Percentiles rank a stretch among this genome's conserved stretches.
phyloP scores from a whole-genome alignment of 2,888 invertebrate genomes.

The Iselma pallidipennis region DNA sequence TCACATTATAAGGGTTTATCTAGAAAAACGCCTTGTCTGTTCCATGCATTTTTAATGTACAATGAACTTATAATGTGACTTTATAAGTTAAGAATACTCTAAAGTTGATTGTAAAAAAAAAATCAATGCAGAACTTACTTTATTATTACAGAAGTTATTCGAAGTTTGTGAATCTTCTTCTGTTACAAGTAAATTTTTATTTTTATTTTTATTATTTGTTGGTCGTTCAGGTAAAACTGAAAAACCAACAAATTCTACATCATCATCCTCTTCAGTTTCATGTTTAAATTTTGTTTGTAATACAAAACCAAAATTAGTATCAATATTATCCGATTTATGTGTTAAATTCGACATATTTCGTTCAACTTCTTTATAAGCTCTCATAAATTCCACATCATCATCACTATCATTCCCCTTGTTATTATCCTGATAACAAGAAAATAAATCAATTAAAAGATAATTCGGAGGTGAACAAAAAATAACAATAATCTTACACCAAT shows the following conservation, averaged over 20 bases:
- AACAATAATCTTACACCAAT: constrained; percentile 6
- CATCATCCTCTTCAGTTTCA: constrained; percentile 33
- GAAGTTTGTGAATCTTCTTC: background rate
- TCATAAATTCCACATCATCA: constrained; percentile 23
- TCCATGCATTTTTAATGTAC: too few species aligned
- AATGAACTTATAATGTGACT: too few species aligned
- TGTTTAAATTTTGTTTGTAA: constrained; percentile 13
- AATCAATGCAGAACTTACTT: background rate
- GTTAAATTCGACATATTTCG: constrained; percentile 7
- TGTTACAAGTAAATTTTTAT: background rate
- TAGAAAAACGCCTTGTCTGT: too few species aligned
- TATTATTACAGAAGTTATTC: background rate
- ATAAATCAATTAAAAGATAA: constrained; percentile 6
- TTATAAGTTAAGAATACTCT: background rate
- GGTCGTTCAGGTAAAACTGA: background rate
- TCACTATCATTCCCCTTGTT: constrained; percentile 28
- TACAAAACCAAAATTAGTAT: constrained; percentile 19
- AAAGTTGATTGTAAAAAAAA: background rate
- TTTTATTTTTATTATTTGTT: too few species aligned
- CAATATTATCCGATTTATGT: constrained; percentile 3
- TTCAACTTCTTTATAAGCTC: constrained; percentile 16
- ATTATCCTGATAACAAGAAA: constrained; percentile 3
- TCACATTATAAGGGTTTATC: too few species aligned
- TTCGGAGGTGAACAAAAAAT: background rate
- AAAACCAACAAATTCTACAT: constrained; percentile 13